Evolutionary conservation across 1,140 invertebrate species (phyloP), one percentile per base, ranked within the genome.

Genomic region (Neelides sp.): DNA sequence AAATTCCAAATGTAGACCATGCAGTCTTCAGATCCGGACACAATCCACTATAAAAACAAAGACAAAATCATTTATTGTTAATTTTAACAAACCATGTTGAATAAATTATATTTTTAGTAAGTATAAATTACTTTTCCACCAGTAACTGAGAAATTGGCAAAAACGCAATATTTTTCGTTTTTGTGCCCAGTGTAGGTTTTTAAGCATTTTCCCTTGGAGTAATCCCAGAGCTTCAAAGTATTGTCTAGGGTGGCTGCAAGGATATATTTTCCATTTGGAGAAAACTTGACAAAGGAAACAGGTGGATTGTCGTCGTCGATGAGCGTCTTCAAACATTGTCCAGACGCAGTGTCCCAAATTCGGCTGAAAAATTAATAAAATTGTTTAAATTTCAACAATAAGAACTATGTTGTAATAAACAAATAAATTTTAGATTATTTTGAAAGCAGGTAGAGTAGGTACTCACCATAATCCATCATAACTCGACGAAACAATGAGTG

Each of bases 141-240:
- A 37, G 96, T 99, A 3, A 98, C 93, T 44, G 94, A 98, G 68
- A 99, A 99, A 71, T 98, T 99, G 20, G 96, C 94, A 72, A 98
- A 98, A 67, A 99, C 95, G 68, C 96, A 98, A 70, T 98, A 99
- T 68, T 98, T 98, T 71, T 98, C 92, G 73, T 99, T 99, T 67
- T 86, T 88, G 68, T 99, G 96, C 1, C 94, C 94, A 1, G 83
- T 87, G 62, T 99, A 99, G 0, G 90, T 95, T 73, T 98, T 98
- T 15, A 99, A 71, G 69, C 92, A 96, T 73, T 90, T 90, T 46
- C 84, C 85, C 76, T 98, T 96, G 52, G 87, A 94, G 69, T 98
- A 98, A 69, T 99, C 96, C 96, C 96, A 99, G 37, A 99, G 69
- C 72, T 98, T 98, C 2, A 98, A 75, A 8, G 91, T 96, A 67